Base-by-base conservation (phyloP, 2,797 vertebrate genomes). In the Gymnothorax javanicus region DNA sequence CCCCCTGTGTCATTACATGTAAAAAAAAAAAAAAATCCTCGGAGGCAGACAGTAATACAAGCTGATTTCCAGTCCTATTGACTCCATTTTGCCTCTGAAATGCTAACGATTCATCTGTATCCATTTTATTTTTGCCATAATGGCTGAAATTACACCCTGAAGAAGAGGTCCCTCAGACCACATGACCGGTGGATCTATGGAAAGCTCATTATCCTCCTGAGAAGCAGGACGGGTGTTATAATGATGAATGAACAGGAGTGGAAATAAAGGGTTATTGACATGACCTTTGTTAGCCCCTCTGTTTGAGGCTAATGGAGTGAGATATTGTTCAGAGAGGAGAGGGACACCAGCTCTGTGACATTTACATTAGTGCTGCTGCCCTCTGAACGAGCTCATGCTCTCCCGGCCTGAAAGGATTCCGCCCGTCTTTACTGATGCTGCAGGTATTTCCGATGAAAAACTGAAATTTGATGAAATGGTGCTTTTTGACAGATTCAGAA, bases 221-320 rank as follows among this genome's bases (percentile, higher is more conserved):
- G 93, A 94, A 93, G 94, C 94, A 93, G 93, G 93, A 93, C 87
- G 85, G 90, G 90, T 87, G 83, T 89, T 90, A 92, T 86, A 92
- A 93, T 95, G 94, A 95, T 95, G 94, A 94, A 95, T 94, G 92
- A 89, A 91, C 86, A 90, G 90, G 84, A 87, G 89, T 90, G 88
- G 90, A 93, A 94, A 92, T 90, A 83, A 91, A 91, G 91, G 93
- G 93, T 93, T 95, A 95, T 95, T 94, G 95, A 95, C 89, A 89
- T 94, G 95, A 96, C 95, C 95, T 96, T 95, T 95, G 91, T 43
- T 43, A 91, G 90, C 86, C 33, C 90, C 82, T 54, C 54, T 82
- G 57, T 85, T 89, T 91, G 88, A 90, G 91, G 89, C 25, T 89
- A 92, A 92, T 84, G 86, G 88, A 91, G 89, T 87, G 86, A 90